Evolutionary conservation across 2,888 invertebrate species (phyloP).

Genomic region (Cataglyphis albicans): DNA sequence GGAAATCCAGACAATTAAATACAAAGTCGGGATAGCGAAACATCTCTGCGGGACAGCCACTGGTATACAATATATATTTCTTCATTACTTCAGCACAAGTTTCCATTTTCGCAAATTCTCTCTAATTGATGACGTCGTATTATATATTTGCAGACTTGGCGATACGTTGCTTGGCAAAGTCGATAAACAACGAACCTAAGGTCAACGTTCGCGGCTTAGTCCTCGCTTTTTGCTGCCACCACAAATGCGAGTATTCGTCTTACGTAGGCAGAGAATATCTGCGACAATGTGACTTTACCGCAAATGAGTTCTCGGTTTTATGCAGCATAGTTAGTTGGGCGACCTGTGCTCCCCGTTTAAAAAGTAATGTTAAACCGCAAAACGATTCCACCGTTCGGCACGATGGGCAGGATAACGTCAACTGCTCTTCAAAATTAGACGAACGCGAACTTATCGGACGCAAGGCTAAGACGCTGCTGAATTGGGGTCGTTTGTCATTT

Average conservation of each 20-base stretch:
- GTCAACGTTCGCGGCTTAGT: constrained; percentile 88
- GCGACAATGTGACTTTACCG: constrained; percentile 87
- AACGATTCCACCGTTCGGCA: background rate
- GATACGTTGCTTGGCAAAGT: constrained; percentile 89
- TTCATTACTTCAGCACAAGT: background rate
- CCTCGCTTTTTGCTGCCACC: constrained; percentile 96
- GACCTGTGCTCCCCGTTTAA: constrained; percentile 91
- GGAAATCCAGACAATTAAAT: constrained; percentile 85
- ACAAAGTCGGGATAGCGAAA: constrained; percentile 92
- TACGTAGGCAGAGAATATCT: constrained; percentile 91
- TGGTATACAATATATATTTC: constrained; percentile 86
- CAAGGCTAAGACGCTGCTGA: constrained; percentile 92
- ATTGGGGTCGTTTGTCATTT: constrained; percentile 91
- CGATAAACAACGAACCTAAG: constrained; percentile 80
- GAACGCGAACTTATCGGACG: constrained; percentile 89
- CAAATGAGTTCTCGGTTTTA: constrained; percentile 91
- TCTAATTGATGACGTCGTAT: background rate
- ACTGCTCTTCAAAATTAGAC: constrained; percentile 7
- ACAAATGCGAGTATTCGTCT: constrained; percentile 91
- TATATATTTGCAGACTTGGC: constrained; percentile 89
- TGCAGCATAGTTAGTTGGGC: constrained; percentile 96
- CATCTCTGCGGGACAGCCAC: constrained; percentile 96
- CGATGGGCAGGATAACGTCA: background rate
- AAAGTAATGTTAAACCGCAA: constrained; percentile 85
- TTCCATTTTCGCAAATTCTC: background rate